Base-by-base conservation (phyloP, 2,797 vertebrate species). In the Mareca penelope region DNA sequence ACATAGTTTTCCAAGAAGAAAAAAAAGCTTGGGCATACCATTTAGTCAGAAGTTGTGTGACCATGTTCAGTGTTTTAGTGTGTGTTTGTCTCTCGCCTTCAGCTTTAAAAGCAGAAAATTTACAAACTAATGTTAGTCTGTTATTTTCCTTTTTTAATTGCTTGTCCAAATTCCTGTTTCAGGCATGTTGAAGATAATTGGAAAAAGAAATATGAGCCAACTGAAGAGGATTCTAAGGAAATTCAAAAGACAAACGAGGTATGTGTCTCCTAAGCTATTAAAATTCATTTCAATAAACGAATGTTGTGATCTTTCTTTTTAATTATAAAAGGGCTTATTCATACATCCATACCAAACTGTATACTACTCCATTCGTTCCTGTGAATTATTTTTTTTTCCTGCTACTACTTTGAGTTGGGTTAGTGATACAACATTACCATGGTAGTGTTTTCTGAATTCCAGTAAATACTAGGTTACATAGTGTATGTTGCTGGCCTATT, bases 121-220 rank as follows among this genome's bases (percentile, higher is more conserved):
- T 82, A 16, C 21, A 33, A 77, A 40, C 6, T 53, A 26, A 7
- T 33, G 10, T 61, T 85, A 64, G 37, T 5, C 18, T 81, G 59
- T 5, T 76, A 75, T 26, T 39, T 46, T 67, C n/a, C 18, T 42
- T 75, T 78, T 61, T 91, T 35, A 72, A 76, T 79, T 93, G 37
- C 50, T 71, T 52, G n/a, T 76, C 65, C 40, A 60, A 93, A 68
- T 92, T 60, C 35, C 14, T 79, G 19, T 92, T 97, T 93, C 93
- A 99, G 99, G 96, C 98, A 97, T 97, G 97, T 97, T 67, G 98
- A 98, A 39, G 98, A 99, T 55, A 89, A 70, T 82, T 95, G 94
- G 89, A 99, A 98, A 97, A 99, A 98, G 97, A 99, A 98, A 94
- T 98, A 92, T 46, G 98, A 99, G 17, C 96, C 94, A 15, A 12